These are phyloP conservation scores for Azorinus chamasolen DNA, from an alignment of 2,888 invertebrate genomes.

Conservation along the genomic window DNA sequence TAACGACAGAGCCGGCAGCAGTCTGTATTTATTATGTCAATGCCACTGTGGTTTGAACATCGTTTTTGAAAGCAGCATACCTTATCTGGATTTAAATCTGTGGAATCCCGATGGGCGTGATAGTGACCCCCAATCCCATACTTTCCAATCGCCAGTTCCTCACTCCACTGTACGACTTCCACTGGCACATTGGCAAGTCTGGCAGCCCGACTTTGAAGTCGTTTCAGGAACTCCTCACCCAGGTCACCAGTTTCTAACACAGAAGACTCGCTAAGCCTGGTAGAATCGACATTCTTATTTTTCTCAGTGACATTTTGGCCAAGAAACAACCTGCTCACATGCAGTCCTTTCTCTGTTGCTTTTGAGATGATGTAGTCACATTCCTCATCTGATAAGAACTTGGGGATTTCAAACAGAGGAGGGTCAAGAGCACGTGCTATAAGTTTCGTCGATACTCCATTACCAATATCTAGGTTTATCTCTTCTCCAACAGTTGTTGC, in stretches of 20 bases:
- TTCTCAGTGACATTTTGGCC: neutral
- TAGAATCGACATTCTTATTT: neutral
- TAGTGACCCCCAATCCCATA: constrained; percentile 68
- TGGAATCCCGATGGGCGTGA: constrained; percentile 70
- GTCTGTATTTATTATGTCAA: constrained; percentile 10
- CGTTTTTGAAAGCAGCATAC: constrained; percentile 59
- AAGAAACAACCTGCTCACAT: constrained; percentile 26
- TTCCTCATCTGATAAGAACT: constrained; percentile 33
- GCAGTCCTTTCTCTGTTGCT: constrained; percentile 13
- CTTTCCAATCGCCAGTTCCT: constrained; percentile 63
- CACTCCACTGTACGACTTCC: constrained; percentile 58
- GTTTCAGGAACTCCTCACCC: constrained; percentile 21
- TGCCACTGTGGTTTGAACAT: constrained; percentile 8
- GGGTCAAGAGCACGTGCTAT: constrained; percentile 32
- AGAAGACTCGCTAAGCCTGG: constrained; percentile 28
- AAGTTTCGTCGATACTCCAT: constrained; percentile 13
- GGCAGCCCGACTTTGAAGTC: constrained; percentile 35
- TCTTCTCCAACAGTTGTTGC: constrained; percentile 29
- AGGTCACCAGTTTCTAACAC: constrained; percentile 8
- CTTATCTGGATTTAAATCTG: constrained; percentile 12
- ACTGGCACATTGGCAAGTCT: constrained; percentile 50
- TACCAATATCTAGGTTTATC: constrained; percentile 9
- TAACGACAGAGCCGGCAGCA: constrained; percentile 54
- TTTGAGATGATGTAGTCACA: constrained; percentile 45
- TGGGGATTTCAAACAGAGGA: constrained; percentile 46